Evolutionary conservation across 2,113 vertebrate species (phyloP).

Genomic region (Phoxinus phoxinus): DNA sequence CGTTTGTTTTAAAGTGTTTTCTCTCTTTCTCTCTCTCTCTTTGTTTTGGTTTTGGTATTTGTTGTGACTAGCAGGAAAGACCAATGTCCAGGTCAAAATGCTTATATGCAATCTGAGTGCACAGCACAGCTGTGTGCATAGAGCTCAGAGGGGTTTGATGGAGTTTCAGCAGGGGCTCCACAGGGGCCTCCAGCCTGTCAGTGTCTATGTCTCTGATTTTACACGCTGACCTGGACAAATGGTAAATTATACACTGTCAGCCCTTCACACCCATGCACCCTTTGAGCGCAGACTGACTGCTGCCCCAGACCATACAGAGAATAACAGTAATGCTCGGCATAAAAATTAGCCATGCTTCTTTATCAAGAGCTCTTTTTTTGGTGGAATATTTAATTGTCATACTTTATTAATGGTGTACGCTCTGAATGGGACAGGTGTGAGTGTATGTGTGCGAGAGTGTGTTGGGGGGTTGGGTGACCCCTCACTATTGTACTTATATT

Average conservation of each 20-base stretch:
- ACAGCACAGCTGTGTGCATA: constrained; percentile 16
- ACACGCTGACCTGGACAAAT: constrained; percentile 32
- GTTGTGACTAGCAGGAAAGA: neutral
- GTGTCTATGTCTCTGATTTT: constrained; percentile 25
- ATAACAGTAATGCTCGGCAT: neutral
- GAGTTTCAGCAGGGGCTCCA: constrained; percentile 60
- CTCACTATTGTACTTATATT: constrained; percentile 34
- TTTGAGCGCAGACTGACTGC: constrained; percentile 4
- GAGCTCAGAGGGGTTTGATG: constrained; percentile 60
- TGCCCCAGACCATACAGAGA: neutral
- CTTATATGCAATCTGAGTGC: constrained; percentile 20
- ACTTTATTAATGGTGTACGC: too few species aligned
- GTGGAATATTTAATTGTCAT: neutral
- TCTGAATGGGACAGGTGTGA: neutral
- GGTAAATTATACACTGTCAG: constrained; percentile 40
- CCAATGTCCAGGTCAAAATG: neutral
- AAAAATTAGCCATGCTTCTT: neutral
- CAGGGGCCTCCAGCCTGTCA: constrained; percentile 30
- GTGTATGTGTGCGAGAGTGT: neutral
- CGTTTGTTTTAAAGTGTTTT: too few species aligned
- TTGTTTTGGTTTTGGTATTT: constrained; percentile 32
- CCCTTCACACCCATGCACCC: neutral
- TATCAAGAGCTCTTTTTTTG: neutral
- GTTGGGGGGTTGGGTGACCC: constrained; percentile 35
- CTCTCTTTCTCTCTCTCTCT: neutral